Conservation (phyloP, 2,888 invertebrate species). For the Notocelia uddmanniana region DNA sequence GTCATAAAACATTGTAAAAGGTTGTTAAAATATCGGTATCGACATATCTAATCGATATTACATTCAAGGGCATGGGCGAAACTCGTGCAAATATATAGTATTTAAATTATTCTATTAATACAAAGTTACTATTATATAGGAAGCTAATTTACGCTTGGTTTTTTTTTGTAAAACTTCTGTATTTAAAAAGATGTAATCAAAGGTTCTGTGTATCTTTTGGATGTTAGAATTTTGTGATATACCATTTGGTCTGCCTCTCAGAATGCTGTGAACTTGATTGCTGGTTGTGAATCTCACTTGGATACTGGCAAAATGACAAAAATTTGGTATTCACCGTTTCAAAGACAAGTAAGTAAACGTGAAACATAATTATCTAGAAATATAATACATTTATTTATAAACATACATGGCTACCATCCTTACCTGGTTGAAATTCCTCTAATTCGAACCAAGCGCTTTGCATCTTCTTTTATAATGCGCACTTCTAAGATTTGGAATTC, state of each 20-base stretch:
- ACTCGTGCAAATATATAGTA: not conserved
- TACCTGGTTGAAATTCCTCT: too few species aligned
- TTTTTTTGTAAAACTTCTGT: too few species aligned
- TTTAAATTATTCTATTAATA: too few species aligned
- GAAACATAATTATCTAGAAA: not conserved
- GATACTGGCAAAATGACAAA: slow-evolving; percentile 42
- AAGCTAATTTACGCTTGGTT: too few species aligned
- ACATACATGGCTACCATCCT: too few species aligned
- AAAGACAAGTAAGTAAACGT: slow-evolving; percentile 53
- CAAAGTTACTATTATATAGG: not conserved
- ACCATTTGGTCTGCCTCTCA: not conserved
- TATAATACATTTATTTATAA: too few species aligned
- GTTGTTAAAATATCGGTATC: not conserved
- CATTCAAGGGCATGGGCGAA: not conserved
- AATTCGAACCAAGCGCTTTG: too few species aligned
- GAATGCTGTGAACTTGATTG: not conserved
- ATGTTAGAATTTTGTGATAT: not conserved
- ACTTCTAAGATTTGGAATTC: too few species aligned
- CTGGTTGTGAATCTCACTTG: too few species aligned
- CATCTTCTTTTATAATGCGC: too few species aligned
- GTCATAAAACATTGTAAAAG: slow-evolving; percentile 8
- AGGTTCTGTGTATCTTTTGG: not conserved
- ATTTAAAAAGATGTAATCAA: too few species aligned
- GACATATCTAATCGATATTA: slow-evolving; percentile 2
- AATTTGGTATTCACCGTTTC: slow-evolving; percentile 57